Evolutionary conservation across 2,888 invertebrate genomes (phyloP), one percentile per base, ranked within the genome.

Genomic region (Stenotaenia linearis): DNA sequence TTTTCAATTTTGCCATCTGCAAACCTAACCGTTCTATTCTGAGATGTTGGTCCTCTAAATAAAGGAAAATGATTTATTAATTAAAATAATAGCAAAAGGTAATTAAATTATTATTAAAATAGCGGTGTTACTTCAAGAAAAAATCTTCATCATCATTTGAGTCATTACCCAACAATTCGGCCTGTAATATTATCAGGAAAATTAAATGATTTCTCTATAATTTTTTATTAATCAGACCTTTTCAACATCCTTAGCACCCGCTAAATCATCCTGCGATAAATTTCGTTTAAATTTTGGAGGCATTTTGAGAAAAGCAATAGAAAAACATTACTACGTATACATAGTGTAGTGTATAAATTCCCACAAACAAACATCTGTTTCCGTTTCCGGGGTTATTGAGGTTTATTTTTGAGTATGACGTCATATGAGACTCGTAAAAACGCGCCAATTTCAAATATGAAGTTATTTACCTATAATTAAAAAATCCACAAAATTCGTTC

Each of bases 141-240:
- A 80, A 80, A 50, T 80, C 80, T 37, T 80, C 80, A 35, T 80
- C 80, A n/a, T 79, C 80, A 35, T 80, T 79, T 21, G 80, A 80
- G n/a, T 76, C 78, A n/a, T 50, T 74, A 21, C 69, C 56, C 40
- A 80, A 45, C 40, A 80, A 77, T 45, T 77, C 80, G 4, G 80
- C 75, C 80, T 80, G 61, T 25, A 56, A 75, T n/a, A 45, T n/a
- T n/a, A 74, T 21, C n/a, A 78, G 23, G 69, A 18, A 4, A 45
- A 25, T 6, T 40, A 18, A 76, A 15, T 69, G 61, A 74, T 18
- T 23, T 40, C n/a, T 75, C 23, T 75, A n/a, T 30, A 25, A 30
- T 15, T n/a, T 9, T 75, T 0, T 75, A 12, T 28, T 23, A 1
- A 25, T 75, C 30, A 76, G 30, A 78, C 78, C 78, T 78, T 78